Evolutionary conservation across 2,113 vertebrate species (phyloP).

Genomic region (Xerus inauris): DNA sequence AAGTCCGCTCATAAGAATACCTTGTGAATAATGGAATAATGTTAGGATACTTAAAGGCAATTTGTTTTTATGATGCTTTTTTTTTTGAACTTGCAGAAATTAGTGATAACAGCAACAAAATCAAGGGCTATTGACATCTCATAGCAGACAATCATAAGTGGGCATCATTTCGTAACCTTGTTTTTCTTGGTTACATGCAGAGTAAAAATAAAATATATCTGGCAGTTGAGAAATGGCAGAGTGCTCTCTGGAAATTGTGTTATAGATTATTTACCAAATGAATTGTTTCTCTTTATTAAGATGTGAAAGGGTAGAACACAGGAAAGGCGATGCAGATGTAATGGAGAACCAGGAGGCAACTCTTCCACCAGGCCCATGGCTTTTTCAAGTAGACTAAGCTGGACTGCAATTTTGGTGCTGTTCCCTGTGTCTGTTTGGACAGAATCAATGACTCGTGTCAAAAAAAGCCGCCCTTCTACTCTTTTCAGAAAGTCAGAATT

Average conservation of each 20-base stretch:
- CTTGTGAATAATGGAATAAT: neutral
- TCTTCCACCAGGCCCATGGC: neutral
- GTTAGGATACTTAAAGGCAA: constrained; percentile 4
- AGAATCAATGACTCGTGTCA: constrained; percentile 40
- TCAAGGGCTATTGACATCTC: constrained; percentile 53
- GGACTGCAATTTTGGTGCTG: neutral
- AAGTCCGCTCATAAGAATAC: constrained; percentile 31
- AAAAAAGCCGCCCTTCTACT: constrained; percentile 49
- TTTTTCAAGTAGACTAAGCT: neutral
- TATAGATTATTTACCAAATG: constrained; percentile 66
- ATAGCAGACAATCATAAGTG: constrained; percentile 53
- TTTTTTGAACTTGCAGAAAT: constrained; percentile 73
- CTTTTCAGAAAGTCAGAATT: constrained; percentile 60
- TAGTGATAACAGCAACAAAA: constrained; percentile 74
- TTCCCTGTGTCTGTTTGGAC: constrained; percentile 25
- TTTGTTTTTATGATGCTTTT: constrained; percentile 59
- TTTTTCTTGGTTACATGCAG: constrained; percentile 12
- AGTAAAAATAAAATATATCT: constrained; percentile 64
- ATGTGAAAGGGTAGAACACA: neutral
- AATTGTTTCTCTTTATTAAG: constrained; percentile 80
- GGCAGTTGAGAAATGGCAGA: constrained; percentile 72
- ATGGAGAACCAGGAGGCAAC: neutral
- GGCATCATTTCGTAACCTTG: constrained; percentile 46
- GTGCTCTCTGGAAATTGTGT: constrained; percentile 39
- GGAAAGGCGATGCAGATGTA: neutral